Evolutionary conservation across 2,888 invertebrate species (phyloP).

Genomic region (Alsophila aescularia): DNA sequence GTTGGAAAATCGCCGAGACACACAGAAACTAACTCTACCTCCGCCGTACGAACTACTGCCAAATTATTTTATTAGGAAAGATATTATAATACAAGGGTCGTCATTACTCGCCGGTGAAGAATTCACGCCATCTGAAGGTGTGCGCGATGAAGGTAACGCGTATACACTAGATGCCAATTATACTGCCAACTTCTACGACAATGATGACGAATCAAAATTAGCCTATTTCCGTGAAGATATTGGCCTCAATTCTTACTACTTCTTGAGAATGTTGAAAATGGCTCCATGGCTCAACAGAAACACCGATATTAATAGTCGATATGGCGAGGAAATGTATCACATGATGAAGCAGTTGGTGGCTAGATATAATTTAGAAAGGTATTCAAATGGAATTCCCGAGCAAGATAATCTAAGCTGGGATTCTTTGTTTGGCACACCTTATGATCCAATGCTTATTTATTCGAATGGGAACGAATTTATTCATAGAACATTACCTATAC

Average conservation of each 20-base stretch:
- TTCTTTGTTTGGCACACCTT: slow-evolving; percentile 75
- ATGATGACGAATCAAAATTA: slow-evolving; percentile 83
- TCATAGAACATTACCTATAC: slow-evolving; percentile 74
- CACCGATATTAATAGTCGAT: slow-evolving; percentile 64
- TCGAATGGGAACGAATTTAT: slow-evolving; percentile 87
- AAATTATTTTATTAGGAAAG: slow-evolving; percentile 86
- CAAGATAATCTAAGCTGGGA: slow-evolving; percentile 83
- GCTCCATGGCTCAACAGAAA: slow-evolving; percentile 83
- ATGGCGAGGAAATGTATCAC: slow-evolving; percentile 86
- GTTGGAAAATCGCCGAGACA: slow-evolving; percentile 83
- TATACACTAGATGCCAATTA: slow-evolving; percentile 72
- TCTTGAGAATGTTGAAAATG: slow-evolving; percentile 79
- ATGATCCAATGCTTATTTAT: slow-evolving; percentile 85
- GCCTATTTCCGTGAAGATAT: slow-evolving; percentile 90
- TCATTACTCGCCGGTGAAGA: slow-evolving; percentile 58
- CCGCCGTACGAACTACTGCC: slow-evolving; percentile 88
- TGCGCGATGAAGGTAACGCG: slow-evolving; percentile 67
- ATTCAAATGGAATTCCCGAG: slow-evolving; percentile 86
- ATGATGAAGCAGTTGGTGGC: slow-evolving; percentile 87
- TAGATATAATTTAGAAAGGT: slow-evolving; percentile 88
- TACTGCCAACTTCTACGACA: slow-evolving; percentile 65
- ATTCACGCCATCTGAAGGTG: slow-evolving; percentile 50
- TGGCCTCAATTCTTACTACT: slow-evolving; percentile 87
- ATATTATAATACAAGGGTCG: slow-evolving; percentile 81
- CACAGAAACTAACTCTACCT: slow-evolving; percentile 84